phyloP scores from a whole-genome alignment of 2,113 vertebrate genomes.

The Channa argus region DNA sequence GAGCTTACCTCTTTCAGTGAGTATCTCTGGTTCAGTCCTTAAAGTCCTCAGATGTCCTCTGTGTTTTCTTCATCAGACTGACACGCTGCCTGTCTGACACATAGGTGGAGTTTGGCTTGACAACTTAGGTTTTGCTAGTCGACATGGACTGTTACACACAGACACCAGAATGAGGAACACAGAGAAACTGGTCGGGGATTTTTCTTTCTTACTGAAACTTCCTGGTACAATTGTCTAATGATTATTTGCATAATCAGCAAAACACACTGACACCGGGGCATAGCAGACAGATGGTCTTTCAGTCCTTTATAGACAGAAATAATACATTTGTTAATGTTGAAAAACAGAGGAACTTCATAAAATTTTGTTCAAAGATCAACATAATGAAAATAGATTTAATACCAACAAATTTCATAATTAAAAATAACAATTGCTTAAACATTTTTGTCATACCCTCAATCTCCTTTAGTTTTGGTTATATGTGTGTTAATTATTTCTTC shows the following conservation, averaged over 20 bases:
- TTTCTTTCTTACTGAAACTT: slow-evolving; percentile 67
- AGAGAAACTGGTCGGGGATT: slow-evolving; percentile 35
- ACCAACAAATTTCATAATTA: background rate
- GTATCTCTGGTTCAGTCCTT: background rate
- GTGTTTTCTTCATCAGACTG: slow-evolving; percentile 4
- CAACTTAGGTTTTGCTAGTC: slow-evolving; percentile 1
- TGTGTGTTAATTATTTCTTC: background rate
- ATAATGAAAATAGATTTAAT: background rate
- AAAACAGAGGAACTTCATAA: background rate
- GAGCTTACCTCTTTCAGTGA: slow-evolving; percentile 48
- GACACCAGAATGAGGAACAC: slow-evolving; percentile 73
- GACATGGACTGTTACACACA: slow-evolving; percentile 21
- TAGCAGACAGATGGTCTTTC: background rate
- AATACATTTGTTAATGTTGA: background rate
- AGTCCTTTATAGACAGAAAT: background rate
- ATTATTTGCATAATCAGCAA: slow-evolving; percentile 73
- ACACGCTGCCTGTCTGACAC: background rate
- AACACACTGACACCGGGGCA: background rate
- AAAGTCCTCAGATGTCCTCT: slow-evolving; percentile 14
- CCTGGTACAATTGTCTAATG: slow-evolving; percentile 77
- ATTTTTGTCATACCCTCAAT: background rate
- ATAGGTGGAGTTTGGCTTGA: background rate
- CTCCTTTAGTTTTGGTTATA: background rate
- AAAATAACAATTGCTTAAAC: no score
- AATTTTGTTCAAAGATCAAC: background rate